phyloP scores from a whole-genome alignment of 2,797 vertebrate genomes.

The Manis pentadactyla region DNA sequence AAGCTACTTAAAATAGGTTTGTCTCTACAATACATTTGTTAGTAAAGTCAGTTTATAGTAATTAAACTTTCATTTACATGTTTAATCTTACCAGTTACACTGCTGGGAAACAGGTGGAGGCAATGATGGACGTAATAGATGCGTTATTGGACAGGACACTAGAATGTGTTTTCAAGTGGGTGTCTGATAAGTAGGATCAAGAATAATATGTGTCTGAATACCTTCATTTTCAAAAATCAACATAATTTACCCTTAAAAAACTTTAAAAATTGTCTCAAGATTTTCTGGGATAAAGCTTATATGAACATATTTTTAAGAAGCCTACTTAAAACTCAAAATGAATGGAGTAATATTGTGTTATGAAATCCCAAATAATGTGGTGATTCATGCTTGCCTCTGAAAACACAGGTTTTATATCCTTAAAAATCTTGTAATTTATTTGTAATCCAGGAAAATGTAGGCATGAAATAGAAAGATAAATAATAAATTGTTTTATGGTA shows the following conservation, averaged over 20 bases:
- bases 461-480: not conserved
- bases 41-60: not conserved
- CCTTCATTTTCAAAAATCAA: not conserved
- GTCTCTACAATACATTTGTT: not conserved
- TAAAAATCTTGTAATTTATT: not conserved
- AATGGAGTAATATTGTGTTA: not conserved
- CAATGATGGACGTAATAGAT: not conserved
- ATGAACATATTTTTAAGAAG: not conserved
- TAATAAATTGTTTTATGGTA: not conserved
- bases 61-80: constrained; percentile 4
- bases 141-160: not conserved
- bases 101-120: not conserved
- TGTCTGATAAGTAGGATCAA: not conserved
- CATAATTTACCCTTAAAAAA: not conserved
- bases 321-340: not conserved
- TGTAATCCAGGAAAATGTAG: not conserved
- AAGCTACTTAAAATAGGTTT: not conserved
- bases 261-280: not conserved
- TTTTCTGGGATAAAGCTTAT: not conserved
- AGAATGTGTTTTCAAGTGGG: not conserved
- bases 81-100: not conserved
- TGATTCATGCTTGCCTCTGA: not conserved
- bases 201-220: not conserved
- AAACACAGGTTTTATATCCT: not conserved
- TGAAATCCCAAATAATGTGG: not conserved